These are phyloP conservation scores for Drosophila falleni DNA, from an alignment of 2,888 invertebrate species.

Conservation along the genomic window DNA sequence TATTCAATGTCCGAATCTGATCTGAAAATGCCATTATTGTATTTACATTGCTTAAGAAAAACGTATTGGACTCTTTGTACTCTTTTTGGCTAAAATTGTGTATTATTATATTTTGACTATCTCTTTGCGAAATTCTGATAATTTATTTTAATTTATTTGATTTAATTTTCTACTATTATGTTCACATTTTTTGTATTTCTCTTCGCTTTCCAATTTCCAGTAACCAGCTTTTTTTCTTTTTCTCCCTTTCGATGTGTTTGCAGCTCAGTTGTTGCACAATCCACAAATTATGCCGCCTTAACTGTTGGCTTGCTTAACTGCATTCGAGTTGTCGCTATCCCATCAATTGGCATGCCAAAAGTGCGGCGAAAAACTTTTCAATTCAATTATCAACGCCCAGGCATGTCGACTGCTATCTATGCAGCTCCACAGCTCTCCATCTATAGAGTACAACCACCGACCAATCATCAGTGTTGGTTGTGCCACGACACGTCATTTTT, in stretches of 20 bases:
- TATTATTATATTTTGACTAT: background rate
- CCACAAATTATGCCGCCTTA: slow-evolving; percentile 64
- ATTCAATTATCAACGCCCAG: slow-evolving; percentile 78
- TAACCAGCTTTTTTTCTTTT: slow-evolving; percentile 13
- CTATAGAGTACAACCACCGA: background rate
- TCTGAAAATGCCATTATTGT: too few relatives aligned
- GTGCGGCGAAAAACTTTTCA: slow-evolving; percentile 70
- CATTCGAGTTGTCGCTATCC: slow-evolving; percentile 23
- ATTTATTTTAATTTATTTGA: slow-evolving; percentile 36
- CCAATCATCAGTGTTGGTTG: background rate
- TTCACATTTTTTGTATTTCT: slow-evolving; percentile 8
- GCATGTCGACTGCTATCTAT: slow-evolving; percentile 30
- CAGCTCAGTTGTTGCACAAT: slow-evolving; percentile 46
- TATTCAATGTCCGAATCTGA: too few relatives aligned
- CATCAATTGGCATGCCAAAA: slow-evolving; percentile 62
- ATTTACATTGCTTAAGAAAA: too few relatives aligned
- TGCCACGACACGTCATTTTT: background rate
- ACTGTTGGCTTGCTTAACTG: slow-evolving; percentile 25
- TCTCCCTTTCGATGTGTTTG: background rate
- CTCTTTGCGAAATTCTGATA: background rate
- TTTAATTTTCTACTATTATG: slow-evolving; percentile 58
- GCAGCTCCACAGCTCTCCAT: background rate
- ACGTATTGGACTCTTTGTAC: too few relatives aligned
- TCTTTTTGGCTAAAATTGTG: background rate
- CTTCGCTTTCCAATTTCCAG: slow-evolving; percentile 46